Conservation (phyloP, 2,113 vertebrate species). For the Ageneiosus marmoratus region DNA sequence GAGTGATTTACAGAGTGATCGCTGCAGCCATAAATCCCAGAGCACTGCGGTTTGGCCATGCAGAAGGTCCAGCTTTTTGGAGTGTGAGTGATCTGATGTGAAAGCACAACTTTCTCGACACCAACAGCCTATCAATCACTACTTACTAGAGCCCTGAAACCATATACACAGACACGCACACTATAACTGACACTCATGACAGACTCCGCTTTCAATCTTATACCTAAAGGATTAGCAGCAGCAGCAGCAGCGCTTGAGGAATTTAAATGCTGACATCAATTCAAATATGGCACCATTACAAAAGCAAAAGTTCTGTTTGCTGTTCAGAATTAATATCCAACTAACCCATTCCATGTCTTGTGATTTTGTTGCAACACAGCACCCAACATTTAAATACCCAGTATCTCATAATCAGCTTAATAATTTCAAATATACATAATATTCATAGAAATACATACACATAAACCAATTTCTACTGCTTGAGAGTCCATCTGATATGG, state of each 20-base stretch:
- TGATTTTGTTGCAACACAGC: not conserved
- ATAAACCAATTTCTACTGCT: not conserved
- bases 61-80: not conserved
- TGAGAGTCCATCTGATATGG: not conserved
- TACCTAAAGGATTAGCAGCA: conserved; percentile 35
- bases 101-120: not conserved
- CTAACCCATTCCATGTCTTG: not conserved
- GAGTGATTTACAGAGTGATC: conserved; percentile 31
- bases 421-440: not conserved
- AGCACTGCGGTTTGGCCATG: conserved; percentile 9
- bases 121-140: conserved; percentile 17
- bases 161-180: not conserved
- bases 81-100: conserved; percentile 29
- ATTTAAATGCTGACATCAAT: conserved; percentile 3
- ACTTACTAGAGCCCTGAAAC: not conserved
- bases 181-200: conserved; percentile 1
- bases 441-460: not conserved
- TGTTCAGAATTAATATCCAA: not conserved
- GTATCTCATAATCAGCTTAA: not conserved
- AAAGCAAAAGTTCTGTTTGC: not conserved
- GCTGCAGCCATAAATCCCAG: conserved; percentile 24
- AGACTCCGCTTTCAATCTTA: conserved; percentile 16
- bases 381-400: not conserved
- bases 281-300: not conserved
- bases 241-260: not conserved